A percentile compares a stretch with the other conserved stretches of the same genome.
These are phyloP conservation scores for Brachyopa scutellaris DNA, from an alignment of 2,888 invertebrate genomes.

Conservation along the genomic window DNA sequence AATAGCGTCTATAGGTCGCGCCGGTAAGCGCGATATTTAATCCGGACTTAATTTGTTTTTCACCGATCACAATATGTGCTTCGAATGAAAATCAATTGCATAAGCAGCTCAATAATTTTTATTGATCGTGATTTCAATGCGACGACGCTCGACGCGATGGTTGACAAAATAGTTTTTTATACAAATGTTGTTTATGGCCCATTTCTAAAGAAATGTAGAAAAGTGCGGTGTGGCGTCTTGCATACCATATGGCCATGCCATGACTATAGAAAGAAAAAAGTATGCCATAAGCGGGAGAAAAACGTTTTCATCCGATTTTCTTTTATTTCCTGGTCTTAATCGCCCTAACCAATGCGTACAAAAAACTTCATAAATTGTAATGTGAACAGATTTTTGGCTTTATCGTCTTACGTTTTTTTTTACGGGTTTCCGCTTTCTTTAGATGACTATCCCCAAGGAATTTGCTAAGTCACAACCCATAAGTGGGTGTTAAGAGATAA, in stretches of 20 bases:
- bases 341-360: not conserved
- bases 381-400: not conserved
- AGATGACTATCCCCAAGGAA: not conserved
- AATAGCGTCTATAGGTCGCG: slow-evolving; percentile 10
- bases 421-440: slow-evolving; percentile 27
- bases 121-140: not conserved
- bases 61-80: not conserved
- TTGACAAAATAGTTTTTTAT: slow-evolving; percentile 7
- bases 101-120: slow-evolving; percentile 4
- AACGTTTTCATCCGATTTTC: slow-evolving; percentile 27
- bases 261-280: not conserved
- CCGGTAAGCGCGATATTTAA: not conserved
- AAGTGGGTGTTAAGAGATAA: not conserved
- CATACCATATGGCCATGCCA: not conserved
- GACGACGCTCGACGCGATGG: not conserved
- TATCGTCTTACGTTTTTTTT: not conserved
- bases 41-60: slow-evolving; percentile 9
- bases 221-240: not conserved
- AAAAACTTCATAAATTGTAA: not conserved
- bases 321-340: slow-evolving; percentile 37
- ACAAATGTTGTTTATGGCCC: not conserved
- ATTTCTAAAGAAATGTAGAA: slow-evolving; percentile 5
- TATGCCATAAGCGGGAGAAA: not conserved
- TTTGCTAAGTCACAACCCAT: not conserved
- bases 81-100: not conserved